Percentiles rank a stretch among this genome's conserved stretches.
Conservation (phyloP, 2,113 vertebrate species). For the Pelvicachromis taeniatus region DNA sequence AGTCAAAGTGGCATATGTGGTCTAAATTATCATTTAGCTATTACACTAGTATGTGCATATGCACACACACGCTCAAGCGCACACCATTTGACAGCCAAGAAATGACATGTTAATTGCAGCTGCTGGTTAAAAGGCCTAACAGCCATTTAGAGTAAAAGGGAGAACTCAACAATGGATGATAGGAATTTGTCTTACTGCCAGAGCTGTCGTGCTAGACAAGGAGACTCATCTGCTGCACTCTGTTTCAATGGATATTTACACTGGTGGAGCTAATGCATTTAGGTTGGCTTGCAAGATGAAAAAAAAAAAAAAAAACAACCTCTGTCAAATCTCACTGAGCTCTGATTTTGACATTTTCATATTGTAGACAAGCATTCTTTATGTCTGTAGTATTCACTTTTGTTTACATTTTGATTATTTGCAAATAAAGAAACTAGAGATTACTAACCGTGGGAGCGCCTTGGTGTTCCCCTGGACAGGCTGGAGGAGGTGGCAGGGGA, state of each 20-base stretch:
- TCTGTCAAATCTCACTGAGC: neutral
- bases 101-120: conserved; percentile 59
- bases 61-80: neutral
- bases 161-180: conserved; percentile 45
- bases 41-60: neutral
- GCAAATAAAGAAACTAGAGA: too few species aligned
- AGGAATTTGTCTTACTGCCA: conserved; percentile 50
- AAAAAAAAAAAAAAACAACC: neutral
- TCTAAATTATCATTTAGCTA: conserved; percentile 31
- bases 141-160: conserved; percentile 37
- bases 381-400: neutral
- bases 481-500: too few species aligned
- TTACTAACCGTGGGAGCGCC: too few species aligned
- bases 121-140: conserved; percentile 43
- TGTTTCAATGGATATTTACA: conserved; percentile 27
- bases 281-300: neutral
- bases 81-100: conserved; percentile 47
- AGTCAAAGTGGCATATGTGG: conserved; percentile 13
- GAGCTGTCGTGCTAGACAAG: conserved; percentile 29
- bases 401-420: neutral
- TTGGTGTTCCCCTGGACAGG: too few species aligned
- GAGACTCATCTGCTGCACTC: conserved; percentile 18
- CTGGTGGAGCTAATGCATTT: conserved; percentile 9
- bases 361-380: neutral
- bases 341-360: neutral